A percentile compares a stretch with the other conserved stretches of the same genome.
phyloP scores from a whole-genome alignment of 2,888 invertebrate species.

The Dascillus cervinus region DNA sequence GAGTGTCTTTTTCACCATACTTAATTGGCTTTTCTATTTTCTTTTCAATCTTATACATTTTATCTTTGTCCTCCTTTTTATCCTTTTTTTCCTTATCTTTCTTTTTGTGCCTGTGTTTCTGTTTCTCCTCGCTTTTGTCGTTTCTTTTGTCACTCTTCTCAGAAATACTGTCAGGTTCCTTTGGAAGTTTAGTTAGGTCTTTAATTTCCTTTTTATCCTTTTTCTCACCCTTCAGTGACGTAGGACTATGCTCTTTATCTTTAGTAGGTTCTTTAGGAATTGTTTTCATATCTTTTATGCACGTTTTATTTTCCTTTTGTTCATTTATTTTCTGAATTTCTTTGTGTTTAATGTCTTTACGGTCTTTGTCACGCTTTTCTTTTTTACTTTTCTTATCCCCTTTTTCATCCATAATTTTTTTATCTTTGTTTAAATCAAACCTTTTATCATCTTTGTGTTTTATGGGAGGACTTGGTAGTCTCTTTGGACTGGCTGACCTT shows the following conservation, averaged over 20 bases:
- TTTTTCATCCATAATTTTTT: slow-evolving; percentile 25
- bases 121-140: slow-evolving; percentile 37
- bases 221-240: slow-evolving; percentile 48
- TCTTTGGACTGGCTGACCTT: slow-evolving; percentile 35
- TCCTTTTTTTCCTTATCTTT: slow-evolving; percentile 47
- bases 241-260: slow-evolving; percentile 45
- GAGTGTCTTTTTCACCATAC: slow-evolving; percentile 27
- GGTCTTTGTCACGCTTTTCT: slow-evolving; percentile 58
- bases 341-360: slow-evolving; percentile 38
- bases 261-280: slow-evolving; percentile 33
- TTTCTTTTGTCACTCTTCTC: slow-evolving; percentile 28
- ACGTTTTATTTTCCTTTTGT: slow-evolving; percentile 20
- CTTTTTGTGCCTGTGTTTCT: slow-evolving; percentile 49
- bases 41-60: slow-evolving; percentile 19
- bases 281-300: slow-evolving; percentile 18
- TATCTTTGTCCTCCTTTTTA: slow-evolving; percentile 45
- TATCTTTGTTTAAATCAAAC: slow-evolving; percentile 32
- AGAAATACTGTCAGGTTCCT: slow-evolving; percentile 33
- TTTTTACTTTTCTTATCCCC: slow-evolving; percentile 48
- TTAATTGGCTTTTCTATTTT: slow-evolving; percentile 22
- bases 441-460: slow-evolving; percentile 28
- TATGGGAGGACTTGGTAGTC: slow-evolving; percentile 19
- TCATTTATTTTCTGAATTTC: slow-evolving; percentile 27
- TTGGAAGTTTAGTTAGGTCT: slow-evolving; percentile 33
- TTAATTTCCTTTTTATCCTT: slow-evolving; percentile 43